Evolutionary conservation across 2,888 invertebrate genomes (phyloP).

Genomic region (Tetanocera ferruginea): DNA sequence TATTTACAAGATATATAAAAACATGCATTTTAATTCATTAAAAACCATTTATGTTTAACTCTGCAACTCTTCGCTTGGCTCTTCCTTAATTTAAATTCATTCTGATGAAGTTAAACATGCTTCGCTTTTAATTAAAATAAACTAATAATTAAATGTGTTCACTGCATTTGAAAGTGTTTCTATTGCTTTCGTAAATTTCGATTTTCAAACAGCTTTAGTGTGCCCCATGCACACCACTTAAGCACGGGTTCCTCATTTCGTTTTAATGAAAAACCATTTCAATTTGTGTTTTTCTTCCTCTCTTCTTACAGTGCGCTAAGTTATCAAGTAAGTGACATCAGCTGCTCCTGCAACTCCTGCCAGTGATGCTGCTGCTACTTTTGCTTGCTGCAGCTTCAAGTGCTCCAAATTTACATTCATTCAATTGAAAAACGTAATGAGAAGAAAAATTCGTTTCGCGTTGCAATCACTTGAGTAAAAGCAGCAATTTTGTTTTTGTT

Average conservation of each 20-base stretch:
- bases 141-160: no score
- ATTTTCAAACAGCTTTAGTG: neutral
- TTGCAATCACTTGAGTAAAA: conserved; percentile 12
- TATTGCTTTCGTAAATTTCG: neutral
- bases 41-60: no score
- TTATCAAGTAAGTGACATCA: neutral
- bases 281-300: neutral
- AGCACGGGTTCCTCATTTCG: neutral
- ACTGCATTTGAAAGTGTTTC: no score
- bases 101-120: no score
- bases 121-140: no score
- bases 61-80: no score
- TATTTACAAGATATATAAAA: no score
- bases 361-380: neutral
- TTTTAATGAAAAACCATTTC: neutral
- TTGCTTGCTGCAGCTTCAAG: neutral
- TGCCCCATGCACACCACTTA: neutral
- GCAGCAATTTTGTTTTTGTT: conserved; percentile 22
- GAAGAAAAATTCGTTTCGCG: conserved; percentile 25
- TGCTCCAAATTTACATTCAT: conserved; percentile 9
- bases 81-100: no score
- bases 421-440: conserved; percentile 30
- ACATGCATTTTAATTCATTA: no score
- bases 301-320: neutral
- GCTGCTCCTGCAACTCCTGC: neutral